A percentile compares a stretch with the other conserved stretches of the same genome.
These are phyloP conservation scores for Stomatorhinus walkeri DNA, from an alignment of 2,797 vertebrate species.

Conservation along the genomic window DNA sequence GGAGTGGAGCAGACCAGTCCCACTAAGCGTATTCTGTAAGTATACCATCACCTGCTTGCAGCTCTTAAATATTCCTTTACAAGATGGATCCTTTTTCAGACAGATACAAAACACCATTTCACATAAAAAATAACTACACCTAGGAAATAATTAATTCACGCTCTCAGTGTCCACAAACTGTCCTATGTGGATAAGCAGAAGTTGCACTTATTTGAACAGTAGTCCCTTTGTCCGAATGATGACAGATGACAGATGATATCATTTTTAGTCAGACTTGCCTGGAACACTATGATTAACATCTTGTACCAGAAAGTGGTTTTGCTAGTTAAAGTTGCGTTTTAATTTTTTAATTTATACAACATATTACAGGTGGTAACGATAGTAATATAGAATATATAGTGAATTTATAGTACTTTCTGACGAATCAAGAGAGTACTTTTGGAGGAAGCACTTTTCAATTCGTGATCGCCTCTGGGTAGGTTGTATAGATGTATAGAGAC, in stretches of 20 bases:
- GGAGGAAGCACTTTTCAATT: background rate
- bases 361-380: background rate
- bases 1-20: conserved; percentile 56
- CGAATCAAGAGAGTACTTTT: background rate
- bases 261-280: background rate
- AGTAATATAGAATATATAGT: background rate
- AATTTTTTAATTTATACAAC: background rate
- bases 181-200: conserved; percentile 25
- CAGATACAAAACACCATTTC: background rate
- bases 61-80: background rate
- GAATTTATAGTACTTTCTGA: background rate
- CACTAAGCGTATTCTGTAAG: conserved; percentile 69
- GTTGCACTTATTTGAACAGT: conserved; percentile 49
- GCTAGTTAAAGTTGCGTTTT: background rate
- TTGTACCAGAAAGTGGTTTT: background rate
- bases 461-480: background rate
- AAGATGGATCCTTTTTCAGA: background rate
- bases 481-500: background rate
- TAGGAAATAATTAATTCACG: background rate
- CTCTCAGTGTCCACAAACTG: background rate
- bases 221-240: conserved; percentile 36
- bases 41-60: background rate
- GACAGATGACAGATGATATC: conserved; percentile 1
- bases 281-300: background rate
- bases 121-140: background rate